phyloP scores from a whole-genome alignment of 2,888 invertebrate species.

The Pocota personata region DNA sequence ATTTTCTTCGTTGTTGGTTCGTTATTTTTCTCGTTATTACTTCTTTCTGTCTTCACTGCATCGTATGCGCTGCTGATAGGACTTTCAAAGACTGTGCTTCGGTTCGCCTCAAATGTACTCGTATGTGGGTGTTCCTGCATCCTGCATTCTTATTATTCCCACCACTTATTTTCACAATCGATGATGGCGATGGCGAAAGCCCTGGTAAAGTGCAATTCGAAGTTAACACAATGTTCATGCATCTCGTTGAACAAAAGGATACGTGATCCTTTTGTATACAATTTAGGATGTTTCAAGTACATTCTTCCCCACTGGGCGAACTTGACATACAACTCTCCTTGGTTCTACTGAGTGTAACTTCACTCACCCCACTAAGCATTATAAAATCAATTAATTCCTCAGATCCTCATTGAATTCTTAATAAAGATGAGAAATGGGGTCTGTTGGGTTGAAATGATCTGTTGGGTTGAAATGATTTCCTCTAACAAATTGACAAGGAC shows the following conservation, averaged over 20 bases:
- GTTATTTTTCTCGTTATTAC: constrained; percentile 52
- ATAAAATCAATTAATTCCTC: constrained; percentile 10
- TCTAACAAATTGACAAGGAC: constrained; percentile 22
- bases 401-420: constrained; percentile 6
- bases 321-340: constrained; percentile 4
- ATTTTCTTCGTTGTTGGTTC: constrained; percentile 45
- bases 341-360: not conserved
- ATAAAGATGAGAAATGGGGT: not conserved
- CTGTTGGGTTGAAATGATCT: not conserved
- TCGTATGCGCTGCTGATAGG: not conserved
- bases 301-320: not conserved
- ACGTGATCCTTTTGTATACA: constrained; percentile 39
- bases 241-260: constrained; percentile 13
- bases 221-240: constrained; percentile 46
- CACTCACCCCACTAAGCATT: not conserved
- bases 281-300: constrained; percentile 11
- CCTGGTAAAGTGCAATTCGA: constrained; percentile 37
- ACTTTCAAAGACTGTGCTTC: not conserved
- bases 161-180: constrained; percentile 31
- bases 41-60: constrained; percentile 1
- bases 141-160: constrained; percentile 12
- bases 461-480: not conserved
- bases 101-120: constrained; percentile 3
- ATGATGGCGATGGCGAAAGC: constrained; percentile 29
- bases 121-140: constrained; percentile 16